phyloP scores from a whole-genome alignment of 2,113 vertebrate species.

The Neogobius melanostomus region DNA sequence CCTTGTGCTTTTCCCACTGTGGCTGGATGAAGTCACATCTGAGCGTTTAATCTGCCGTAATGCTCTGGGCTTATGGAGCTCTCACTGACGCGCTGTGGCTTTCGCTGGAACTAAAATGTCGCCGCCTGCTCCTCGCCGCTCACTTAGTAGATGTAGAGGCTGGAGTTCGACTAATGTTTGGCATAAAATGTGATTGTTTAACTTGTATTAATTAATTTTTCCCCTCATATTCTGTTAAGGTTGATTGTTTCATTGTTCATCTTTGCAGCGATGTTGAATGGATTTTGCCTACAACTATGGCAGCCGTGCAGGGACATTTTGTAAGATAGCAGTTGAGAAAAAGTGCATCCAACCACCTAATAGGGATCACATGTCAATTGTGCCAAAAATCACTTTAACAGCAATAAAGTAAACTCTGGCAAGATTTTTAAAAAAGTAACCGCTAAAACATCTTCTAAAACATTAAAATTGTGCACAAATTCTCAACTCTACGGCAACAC shows the following conservation, averaged over 20 bases:
- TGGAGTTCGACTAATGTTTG: neutral
- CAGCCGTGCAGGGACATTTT: neutral
- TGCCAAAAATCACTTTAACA: no score
- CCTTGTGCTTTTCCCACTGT: neutral
- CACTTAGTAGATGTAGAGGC: neutral
- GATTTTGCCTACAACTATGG: neutral
- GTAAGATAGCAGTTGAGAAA: neutral
- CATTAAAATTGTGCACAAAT: no score
- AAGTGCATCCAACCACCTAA: no score
- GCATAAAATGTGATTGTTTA: neutral
- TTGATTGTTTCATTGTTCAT: neutral
- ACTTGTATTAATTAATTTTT: neutral
- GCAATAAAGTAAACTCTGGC: neutral
- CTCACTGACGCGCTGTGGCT: constrained; percentile 20
- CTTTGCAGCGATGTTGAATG: neutral
- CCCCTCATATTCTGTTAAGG: neutral
- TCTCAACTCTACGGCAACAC: no score
- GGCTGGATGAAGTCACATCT: constrained; percentile 1
- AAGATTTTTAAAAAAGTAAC: no score
- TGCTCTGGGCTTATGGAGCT: neutral
- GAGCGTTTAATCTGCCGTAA: constrained; percentile 3
- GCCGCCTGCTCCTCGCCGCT: neutral
- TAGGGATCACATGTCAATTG: neutral
- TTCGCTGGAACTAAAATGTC: neutral
- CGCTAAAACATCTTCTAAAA: no score